Evolutionary conservation across 2,113 vertebrate species (phyloP).

Genomic region (Microcebus griseorufus): DNA sequence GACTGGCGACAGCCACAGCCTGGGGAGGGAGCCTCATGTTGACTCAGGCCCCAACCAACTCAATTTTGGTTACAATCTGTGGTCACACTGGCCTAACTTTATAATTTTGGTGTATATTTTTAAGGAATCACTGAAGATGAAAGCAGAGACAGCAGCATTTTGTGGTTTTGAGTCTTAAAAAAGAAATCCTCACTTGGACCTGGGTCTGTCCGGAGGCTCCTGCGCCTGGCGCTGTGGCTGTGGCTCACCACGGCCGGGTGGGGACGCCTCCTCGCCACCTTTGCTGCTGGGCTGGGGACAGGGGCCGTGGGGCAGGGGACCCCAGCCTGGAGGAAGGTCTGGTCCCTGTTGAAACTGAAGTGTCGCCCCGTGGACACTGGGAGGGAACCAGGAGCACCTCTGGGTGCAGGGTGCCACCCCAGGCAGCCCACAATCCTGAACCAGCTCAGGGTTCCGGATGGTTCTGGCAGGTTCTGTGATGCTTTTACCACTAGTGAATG

Average conservation of each 20-base stretch:
- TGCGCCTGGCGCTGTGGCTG: background rate
- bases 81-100: background rate
- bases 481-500: background rate
- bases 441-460: background rate
- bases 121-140: background rate
- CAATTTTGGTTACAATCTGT: rapidly evolving
- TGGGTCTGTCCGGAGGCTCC: background rate
- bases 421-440: background rate
- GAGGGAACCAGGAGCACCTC: background rate
- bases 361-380: rapidly evolving
- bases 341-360: rapidly evolving
- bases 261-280: rapidly evolving
- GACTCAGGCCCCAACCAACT: background rate
- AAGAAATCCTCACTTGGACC: background rate
- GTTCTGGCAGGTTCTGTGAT: background rate
- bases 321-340: background rate
- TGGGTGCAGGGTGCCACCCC: rapidly evolving
- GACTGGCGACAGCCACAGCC: background rate
- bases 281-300: background rate
- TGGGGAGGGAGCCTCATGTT: rapidly evolving
- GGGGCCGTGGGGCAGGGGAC: background rate
- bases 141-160: constrained; percentile 32
- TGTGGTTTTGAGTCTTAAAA: constrained; percentile 48
- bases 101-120: background rate
- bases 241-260: rapidly evolving